These are phyloP conservation scores for Psittacula derbiana DNA, from an alignment of 2,797 vertebrate genomes.

Conservation along the genomic window DNA sequence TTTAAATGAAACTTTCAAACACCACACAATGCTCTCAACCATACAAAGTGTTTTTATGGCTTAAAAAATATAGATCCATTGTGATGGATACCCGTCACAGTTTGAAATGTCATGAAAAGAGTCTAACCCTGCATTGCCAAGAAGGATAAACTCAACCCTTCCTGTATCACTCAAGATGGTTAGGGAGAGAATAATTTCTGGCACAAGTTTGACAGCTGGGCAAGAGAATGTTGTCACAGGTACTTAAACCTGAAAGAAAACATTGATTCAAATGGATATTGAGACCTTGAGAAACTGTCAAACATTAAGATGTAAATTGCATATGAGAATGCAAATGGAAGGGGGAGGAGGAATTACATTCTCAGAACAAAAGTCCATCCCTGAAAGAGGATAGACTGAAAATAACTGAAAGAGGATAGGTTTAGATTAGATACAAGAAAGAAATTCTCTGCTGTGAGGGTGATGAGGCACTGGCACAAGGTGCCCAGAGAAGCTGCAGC, in stretches of 20 bases:
- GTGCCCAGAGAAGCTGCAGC: not conserved
- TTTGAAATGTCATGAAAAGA: not conserved
- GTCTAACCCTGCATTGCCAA: not conserved
- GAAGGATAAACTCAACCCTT: not conserved
- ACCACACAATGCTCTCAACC: not conserved
- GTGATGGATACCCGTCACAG: not conserved
- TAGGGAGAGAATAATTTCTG: not conserved
- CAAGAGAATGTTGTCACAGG: not conserved
- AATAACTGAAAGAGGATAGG: not conserved
- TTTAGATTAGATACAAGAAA: fast-evolving
- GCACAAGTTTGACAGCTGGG: not conserved
- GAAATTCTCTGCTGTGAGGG: not conserved
- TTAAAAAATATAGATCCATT: not conserved
- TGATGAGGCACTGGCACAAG: not conserved
- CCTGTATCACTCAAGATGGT: not conserved
- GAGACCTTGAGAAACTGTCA: not conserved
- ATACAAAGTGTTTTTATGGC: not conserved
- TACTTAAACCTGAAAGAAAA: slow-evolving; percentile 16
- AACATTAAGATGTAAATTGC: slow-evolving; percentile 35
- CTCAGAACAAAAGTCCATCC: not conserved
- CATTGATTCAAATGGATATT: not conserved
- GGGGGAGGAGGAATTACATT: not conserved
- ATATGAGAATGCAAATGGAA: not conserved
- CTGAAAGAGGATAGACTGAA: not conserved
- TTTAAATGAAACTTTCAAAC: not conserved